Evolutionary conservation across 1,140 invertebrate species (phyloP), one percentile per base, ranked within the genome.

Genomic region (Chymomyza costata): DNA sequence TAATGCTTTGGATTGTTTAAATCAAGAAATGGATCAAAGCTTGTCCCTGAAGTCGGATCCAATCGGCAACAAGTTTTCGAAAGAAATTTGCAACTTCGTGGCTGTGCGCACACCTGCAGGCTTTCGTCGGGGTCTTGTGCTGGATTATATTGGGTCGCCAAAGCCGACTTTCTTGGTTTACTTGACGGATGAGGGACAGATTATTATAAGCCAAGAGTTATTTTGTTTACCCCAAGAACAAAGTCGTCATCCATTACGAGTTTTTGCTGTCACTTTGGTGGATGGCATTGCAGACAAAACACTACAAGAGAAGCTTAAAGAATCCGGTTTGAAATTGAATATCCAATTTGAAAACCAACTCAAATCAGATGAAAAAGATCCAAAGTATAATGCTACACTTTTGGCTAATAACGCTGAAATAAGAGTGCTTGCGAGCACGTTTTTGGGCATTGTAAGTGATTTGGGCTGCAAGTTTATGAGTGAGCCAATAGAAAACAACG

Each of bases 171-270:
- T 25, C 7, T 25, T 78, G 32, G 59, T 78, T 2, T 78, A 78
- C n/a, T 58, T 80, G 30, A 64, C 80, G 40, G 71, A 78, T 10
- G 63, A 80, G 14, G 71, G 71, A 0, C 14, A 48, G 7, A 32
- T 80, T 1, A 53, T 50, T 0, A 14, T 78, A 3, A 28, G 49
- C 14, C 45, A 3, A 10, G 59, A 78, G 6, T 28, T 78, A 11
- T 32, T 25, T 6, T 58, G 54, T 8, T 59, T 78, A 54, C 71
- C 71, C 14, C 35, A 6, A 15, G 47, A 71, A 13, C 31, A 73
- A 0, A 7, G 56, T 11, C 53, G 37, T 0, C 17, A 60, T 31
- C 28, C 66, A 13, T 18, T 64, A 7, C 31, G 63, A 0, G 58
- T 59, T 0, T 54, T 80, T 49, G 55, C 70, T 10, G 28, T 51